phyloP scores from a whole-genome alignment of 2,113 vertebrate genomes.

The Sinocyclocheilus rhinocerous region DNA sequence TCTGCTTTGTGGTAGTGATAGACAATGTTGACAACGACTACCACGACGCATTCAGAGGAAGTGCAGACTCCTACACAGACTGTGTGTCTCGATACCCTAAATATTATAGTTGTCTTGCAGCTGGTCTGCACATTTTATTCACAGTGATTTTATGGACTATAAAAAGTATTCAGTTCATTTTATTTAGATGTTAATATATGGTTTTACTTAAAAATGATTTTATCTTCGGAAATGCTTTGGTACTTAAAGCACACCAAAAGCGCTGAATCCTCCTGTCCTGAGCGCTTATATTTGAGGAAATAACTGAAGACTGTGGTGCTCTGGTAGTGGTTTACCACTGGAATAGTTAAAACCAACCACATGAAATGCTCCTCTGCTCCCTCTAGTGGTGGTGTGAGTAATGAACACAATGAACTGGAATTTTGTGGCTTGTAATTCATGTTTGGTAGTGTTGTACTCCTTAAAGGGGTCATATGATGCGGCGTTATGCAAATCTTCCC shows the following conservation, averaged over 20 bases:
- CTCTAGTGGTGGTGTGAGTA: slow-evolving; percentile 5
- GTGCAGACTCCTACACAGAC: neutral
- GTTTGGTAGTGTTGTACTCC: neutral
- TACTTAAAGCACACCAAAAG: neutral
- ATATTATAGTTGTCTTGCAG: neutral
- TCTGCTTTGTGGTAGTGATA: neutral
- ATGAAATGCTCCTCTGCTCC: neutral
- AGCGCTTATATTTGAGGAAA: slow-evolving; percentile 8
- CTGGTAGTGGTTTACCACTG: slow-evolving; percentile 25
- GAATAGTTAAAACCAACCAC: slow-evolving; percentile 33
- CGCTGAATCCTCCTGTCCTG: slow-evolving; percentile 10
- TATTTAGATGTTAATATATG: neutral
- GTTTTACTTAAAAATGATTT: neutral
- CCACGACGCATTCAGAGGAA: neutral
- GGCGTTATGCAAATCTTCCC: too few species aligned
- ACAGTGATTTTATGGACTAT: neutral
- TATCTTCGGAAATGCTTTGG: neutral
- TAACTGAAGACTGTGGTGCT: slow-evolving; percentile 7
- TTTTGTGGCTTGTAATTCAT: neutral
- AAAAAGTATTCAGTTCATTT: neutral
- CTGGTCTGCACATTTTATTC: neutral
- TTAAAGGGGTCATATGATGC: neutral
- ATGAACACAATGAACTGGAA: neutral
- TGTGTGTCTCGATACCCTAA: neutral
- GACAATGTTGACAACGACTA: too few species aligned